Evolutionary conservation across 2,113 vertebrate species (phyloP).

Genomic region (Tympanuchus pallidicinctus): DNA sequence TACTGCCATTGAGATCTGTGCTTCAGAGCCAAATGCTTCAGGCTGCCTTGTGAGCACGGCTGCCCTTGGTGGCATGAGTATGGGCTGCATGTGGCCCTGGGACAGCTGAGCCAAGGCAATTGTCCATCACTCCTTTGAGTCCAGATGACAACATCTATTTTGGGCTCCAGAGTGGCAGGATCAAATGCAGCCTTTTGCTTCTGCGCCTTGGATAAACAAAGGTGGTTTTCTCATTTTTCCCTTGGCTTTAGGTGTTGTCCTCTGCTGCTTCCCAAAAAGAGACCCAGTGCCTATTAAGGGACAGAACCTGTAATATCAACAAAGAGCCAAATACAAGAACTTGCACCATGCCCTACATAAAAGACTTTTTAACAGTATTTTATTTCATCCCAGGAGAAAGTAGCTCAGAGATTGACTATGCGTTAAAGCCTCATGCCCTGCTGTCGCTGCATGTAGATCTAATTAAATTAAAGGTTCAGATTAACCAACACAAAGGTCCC

Average conservation of each 20-base stretch:
- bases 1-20: background rate
- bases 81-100: rapidly evolving
- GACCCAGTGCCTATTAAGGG: background rate
- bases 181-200: background rate
- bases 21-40: background rate
- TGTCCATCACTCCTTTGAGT: background rate
- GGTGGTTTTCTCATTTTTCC: background rate
- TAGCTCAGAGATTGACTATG: conserved; percentile 14
- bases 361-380: background rate
- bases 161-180: background rate
- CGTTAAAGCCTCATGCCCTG: conserved; percentile 26
- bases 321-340: conserved; percentile 1
- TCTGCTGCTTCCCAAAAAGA: background rate
- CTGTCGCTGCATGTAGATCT: conserved; percentile 56
- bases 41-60: background rate
- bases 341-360: background rate
- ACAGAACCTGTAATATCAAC: background rate
- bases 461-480: conserved; percentile 65
- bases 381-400: conserved; percentile 9
- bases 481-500: conserved; percentile 57
- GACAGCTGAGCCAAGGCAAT: background rate
- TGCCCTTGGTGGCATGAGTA: rapidly evolving
- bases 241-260: background rate
- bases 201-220: background rate
- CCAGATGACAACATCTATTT: background rate